phyloP scores from a whole-genome alignment of 2,888 invertebrate genomes.

The Hetaerina titia region DNA sequence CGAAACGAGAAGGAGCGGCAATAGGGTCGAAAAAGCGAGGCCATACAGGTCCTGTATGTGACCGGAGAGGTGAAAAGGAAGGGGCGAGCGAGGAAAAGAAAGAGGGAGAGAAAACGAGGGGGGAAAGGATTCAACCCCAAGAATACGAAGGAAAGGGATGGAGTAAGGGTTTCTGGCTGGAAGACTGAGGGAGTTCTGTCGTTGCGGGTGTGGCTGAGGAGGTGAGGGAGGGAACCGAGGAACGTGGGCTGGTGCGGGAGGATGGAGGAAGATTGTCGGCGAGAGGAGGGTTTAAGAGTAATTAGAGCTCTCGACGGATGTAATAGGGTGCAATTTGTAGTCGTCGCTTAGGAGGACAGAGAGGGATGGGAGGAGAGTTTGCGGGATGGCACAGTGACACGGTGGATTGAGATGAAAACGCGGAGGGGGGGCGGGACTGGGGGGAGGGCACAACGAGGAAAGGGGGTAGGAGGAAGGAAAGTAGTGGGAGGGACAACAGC shows the following conservation, averaged over 20 bases:
- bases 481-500: not conserved
- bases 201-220: not conserved
- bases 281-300: conserved; percentile 40
- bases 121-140: not conserved
- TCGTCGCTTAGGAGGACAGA: conserved; percentile 58
- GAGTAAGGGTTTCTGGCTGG: not conserved
- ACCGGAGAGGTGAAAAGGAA: not conserved
- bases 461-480: not conserved
- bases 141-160: not conserved
- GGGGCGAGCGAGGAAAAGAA: not conserved
- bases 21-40: not conserved
- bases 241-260: not conserved
- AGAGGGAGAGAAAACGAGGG: too few relatives aligned
- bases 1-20: too few relatives aligned
- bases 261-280: not conserved
- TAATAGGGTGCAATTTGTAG: conserved; percentile 64
- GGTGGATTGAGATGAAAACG: conserved; percentile 47
- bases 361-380: conserved; percentile 35
- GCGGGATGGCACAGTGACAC: conserved; percentile 11
- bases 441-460: not conserved
- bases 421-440: not conserved
- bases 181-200: not conserved
- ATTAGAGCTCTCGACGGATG: conserved; percentile 57
- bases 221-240: not conserved
- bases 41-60: not conserved